phyloP scores from a whole-genome alignment of 2,797 vertebrate species.

The Esox masquinongy region DNA sequence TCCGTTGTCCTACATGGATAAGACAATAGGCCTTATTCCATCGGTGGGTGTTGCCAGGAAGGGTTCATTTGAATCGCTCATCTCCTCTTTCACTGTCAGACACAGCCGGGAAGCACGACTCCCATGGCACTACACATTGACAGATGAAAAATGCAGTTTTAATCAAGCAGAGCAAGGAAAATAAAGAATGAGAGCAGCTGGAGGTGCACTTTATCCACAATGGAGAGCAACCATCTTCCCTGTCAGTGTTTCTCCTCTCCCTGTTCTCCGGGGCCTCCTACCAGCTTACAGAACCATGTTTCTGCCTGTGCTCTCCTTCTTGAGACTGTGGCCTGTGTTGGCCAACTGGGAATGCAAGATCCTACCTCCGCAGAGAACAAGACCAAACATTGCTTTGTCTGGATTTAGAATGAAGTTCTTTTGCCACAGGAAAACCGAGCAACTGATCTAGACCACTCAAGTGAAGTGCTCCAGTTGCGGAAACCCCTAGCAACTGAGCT shows the following conservation, averaged over 20 bases:
- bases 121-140: neutral
- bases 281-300: constrained; percentile 32
- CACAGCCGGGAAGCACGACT: constrained; percentile 17
- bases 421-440: constrained; percentile 17
- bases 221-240: constrained; percentile 2
- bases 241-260: constrained; percentile 6
- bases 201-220: constrained; percentile 9
- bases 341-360: constrained; percentile 13
- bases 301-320: constrained; percentile 29
- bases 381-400: constrained; percentile 33
- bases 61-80: constrained; percentile 11
- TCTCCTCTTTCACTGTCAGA: constrained; percentile 1
- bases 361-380: constrained; percentile 36
- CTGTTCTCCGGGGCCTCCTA: constrained; percentile 10
- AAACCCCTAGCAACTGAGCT: constrained; percentile 5
- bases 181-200: neutral
- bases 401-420: constrained; percentile 36
- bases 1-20: neutral
- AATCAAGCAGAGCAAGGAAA: constrained; percentile 32
- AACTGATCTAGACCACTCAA: constrained; percentile 23
- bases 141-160: constrained; percentile 39
- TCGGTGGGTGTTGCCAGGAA: constrained; percentile 6
- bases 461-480: constrained; percentile 10
- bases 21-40: neutral
- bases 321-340: constrained; percentile 34